Percentiles rank a stretch among this genome's conserved stretches.
Evolutionary conservation across 2,888 invertebrate genomes (phyloP).

Genomic region (Macrostomum cliftonense): DNA sequence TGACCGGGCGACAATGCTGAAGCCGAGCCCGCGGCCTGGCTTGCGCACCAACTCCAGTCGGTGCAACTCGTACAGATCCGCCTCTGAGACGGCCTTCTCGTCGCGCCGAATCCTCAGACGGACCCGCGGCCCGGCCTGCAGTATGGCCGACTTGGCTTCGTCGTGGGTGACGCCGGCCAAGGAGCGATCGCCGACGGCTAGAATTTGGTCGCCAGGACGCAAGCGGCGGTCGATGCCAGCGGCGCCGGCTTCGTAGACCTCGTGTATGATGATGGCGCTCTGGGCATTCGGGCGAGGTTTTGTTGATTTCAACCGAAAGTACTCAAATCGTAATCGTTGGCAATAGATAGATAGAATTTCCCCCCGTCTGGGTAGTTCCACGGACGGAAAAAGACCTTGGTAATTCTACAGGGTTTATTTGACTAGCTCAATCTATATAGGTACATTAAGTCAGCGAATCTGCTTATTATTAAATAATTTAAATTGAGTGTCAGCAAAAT

Average conservation of each 20-base stretch:
- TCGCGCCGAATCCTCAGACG: constrained; percentile 59
- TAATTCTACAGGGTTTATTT: too few species aligned
- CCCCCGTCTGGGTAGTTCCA: too few species aligned
- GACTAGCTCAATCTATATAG: too few species aligned
- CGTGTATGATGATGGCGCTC: constrained; percentile 75
- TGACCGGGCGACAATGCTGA: constrained; percentile 57
- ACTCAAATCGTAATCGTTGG: too few species aligned
- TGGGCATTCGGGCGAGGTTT: constrained; percentile 32
- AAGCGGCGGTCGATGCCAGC: constrained; percentile 74
- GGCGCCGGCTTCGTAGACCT: constrained; percentile 73
- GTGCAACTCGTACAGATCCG: constrained; percentile 47
- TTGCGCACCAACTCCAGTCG: constrained; percentile 63
- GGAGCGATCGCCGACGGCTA: constrained; percentile 53
- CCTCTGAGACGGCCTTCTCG: constrained; percentile 37
- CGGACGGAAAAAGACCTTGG: too few species aligned
- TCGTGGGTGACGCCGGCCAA: constrained; percentile 61
- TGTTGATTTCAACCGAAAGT: too few species aligned
- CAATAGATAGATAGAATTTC: too few species aligned
- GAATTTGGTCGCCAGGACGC: constrained; percentile 73
- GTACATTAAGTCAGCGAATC: too few species aligned
- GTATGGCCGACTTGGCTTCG: constrained; percentile 59
- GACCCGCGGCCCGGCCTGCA: constrained; percentile 61
- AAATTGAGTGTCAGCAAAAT: too few species aligned
- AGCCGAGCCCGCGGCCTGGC: constrained; percentile 52
- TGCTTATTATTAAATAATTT: too few species aligned